phyloP scores from a whole-genome alignment of 2,113 vertebrate genomes.

The Climacteris rufus region DNA sequence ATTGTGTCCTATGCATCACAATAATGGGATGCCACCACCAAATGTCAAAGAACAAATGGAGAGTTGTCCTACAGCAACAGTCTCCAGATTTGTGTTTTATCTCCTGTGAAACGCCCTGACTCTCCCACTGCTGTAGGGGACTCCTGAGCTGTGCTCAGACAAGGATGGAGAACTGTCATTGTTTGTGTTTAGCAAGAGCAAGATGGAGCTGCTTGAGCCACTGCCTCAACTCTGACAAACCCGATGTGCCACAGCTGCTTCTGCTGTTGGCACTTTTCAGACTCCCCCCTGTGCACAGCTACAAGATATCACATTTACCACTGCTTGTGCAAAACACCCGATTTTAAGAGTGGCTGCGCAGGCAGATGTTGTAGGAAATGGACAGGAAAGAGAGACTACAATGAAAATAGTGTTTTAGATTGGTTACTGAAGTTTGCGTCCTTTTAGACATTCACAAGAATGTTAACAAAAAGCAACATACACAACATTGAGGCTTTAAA shows the following conservation, averaged over 20 bases:
- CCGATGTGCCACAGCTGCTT: neutral
- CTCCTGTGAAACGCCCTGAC: neutral
- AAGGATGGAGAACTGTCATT: neutral
- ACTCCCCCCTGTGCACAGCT: neutral
- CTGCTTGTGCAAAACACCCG: neutral
- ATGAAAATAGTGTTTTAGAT: neutral
- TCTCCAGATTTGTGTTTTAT: neutral
- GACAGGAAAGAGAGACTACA: neutral
- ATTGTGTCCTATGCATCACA: neutral
- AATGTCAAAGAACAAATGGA: neutral
- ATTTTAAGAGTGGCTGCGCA: neutral
- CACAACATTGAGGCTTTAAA: neutral
- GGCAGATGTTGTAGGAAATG: neutral
- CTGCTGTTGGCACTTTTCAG: neutral
- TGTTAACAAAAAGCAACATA: neutral
- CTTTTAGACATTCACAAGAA: neutral
- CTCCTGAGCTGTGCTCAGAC: neutral
- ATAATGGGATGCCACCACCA: neutral
- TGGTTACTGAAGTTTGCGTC: neutral
- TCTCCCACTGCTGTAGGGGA: neutral
- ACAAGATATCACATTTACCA: neutral
- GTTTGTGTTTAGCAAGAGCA: rapidly evolving
- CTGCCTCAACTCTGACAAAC: neutral
- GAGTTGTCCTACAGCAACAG: neutral
- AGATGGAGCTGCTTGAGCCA: neutral